Evolutionary conservation across 1,140 invertebrate genomes (phyloP), one percentile per base, ranked within the genome.

Genomic region (Cyclina sinensis): DNA sequence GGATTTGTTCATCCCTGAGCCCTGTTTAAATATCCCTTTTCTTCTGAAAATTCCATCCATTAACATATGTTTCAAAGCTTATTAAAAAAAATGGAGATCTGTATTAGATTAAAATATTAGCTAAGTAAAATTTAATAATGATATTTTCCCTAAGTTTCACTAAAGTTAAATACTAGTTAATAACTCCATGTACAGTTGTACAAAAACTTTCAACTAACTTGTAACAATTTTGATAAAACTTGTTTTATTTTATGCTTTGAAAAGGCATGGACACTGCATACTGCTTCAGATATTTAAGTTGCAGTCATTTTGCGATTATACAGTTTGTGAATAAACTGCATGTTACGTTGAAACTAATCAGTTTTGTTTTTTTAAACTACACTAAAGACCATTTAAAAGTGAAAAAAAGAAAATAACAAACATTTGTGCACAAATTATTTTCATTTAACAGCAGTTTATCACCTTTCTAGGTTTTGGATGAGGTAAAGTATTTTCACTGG

Each of bases 381-480:
- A n/a, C n/a, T n/a, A n/a, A 59, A 27, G 5, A n/a, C 21, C 54
- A n/a, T 59, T n/a, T 9, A n/a, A 59, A 27, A n/a, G 18, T 27
- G 21, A 9, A n/a, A 59, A 59, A 7, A 43, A 43, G 14, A 14
- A 4, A 43, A 43, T 7, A 43, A 43, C 43, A 43, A 14, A 14
- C 14, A 43, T 14, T 48, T 57, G 5, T 57, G 14, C 21, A 57
- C 51, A 43, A 43, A 43, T 14, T 43, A 14, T 43, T 43, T 43
- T 43, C 18, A 57, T 65, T 65, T 43, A 43, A 43, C 24, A 43
- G 16, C 24, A 18, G 39, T 73, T 73, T 73, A 46, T 43, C 35
- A 73, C 27, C 27, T 81, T 83, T 83, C 39, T 83, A 83, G 81
- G 81, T 83, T 83, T 83, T 83, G 43, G 81, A 83, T 46, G 81